Percentiles rank a stretch among this genome's conserved stretches.
phyloP scores from a whole-genome alignment of 2,113 vertebrate species.

The Isichthys henryi region DNA sequence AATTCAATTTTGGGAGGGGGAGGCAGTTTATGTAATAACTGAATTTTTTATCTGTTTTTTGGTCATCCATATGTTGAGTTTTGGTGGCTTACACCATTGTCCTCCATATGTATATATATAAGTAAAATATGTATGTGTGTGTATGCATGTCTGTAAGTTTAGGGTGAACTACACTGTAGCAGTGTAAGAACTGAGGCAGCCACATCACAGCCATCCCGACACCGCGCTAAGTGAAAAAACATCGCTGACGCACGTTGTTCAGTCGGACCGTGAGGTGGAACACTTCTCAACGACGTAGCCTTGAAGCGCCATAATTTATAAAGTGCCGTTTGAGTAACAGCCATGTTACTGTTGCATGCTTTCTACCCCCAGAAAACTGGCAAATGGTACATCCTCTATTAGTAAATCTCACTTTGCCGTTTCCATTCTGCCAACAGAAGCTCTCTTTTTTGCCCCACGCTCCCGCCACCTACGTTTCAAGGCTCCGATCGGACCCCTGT shows the following conservation, averaged over 20 bases:
- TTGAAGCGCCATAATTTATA: constrained; percentile 35
- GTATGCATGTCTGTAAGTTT: neutral
- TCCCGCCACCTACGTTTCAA: constrained; percentile 27
- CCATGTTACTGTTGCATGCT: constrained; percentile 16
- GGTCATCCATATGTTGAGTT: neutral
- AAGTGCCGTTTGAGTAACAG: constrained; percentile 36
- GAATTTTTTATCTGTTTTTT: neutral
- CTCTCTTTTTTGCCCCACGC: constrained; percentile 27
- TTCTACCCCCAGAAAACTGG: neutral
- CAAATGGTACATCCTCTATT: constrained; percentile 25
- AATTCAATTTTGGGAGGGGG: neutral
- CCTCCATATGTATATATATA: neutral
- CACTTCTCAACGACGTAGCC: constrained; percentile 23
- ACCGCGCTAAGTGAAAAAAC: neutral
- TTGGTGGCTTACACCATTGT: neutral
- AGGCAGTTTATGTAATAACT: neutral
- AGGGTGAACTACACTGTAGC: neutral
- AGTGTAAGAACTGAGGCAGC: neutral
- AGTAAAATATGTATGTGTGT: too few relatives aligned
- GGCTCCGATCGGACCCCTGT: constrained; percentile 44
- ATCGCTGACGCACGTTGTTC: neutral
- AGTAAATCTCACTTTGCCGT: constrained; percentile 27
- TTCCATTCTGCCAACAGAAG: constrained; percentile 31
- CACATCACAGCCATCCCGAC: neutral
- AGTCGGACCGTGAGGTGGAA: constrained; percentile 27